Conservation (phyloP, 2,888 invertebrate species). For the Drosophila robusta region DNA sequence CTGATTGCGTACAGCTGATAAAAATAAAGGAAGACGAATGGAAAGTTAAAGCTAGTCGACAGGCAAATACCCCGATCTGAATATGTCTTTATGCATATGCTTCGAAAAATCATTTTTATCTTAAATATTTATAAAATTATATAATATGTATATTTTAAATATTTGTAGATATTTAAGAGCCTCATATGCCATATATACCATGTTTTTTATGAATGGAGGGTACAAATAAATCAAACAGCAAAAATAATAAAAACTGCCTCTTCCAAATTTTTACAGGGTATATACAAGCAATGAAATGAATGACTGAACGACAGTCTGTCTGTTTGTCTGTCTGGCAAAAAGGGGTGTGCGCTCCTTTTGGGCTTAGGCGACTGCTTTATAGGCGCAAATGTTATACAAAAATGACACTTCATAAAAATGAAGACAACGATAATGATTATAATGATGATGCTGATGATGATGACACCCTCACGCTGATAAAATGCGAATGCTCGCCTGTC, state of each 20-base stretch:
- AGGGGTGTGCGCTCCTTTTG: slow-evolving; percentile 58
- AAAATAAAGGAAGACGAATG: slow-evolving; percentile 12
- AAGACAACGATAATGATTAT: slow-evolving; percentile 72
- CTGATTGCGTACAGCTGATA: slow-evolving; percentile 46
- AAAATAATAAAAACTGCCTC: no score
- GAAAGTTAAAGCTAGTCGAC: neutral
- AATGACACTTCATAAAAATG: slow-evolving; percentile 78
- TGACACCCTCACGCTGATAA: slow-evolving; percentile 15
- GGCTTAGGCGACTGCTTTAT: slow-evolving; percentile 63
- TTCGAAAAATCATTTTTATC: neutral
- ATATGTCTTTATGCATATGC: no score
- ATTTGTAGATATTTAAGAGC: no score
- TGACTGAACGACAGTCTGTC: slow-evolving; percentile 28
- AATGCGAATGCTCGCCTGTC: slow-evolving; percentile 25
- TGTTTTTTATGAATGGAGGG: neutral
- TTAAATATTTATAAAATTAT: neutral
- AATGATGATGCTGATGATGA: slow-evolving; percentile 35
- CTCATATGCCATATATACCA: no score
- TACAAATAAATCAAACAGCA: neutral
- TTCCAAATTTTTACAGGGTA: slow-evolving; percentile 6
- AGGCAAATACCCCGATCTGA: slow-evolving; percentile 1
- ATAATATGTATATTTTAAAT: no score
- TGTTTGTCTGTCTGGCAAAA: slow-evolving; percentile 5
- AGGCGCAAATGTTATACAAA: slow-evolving; percentile 73
- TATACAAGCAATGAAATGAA: slow-evolving; percentile 16